A percentile compares a stretch with the other conserved stretches of the same genome.
Conservation (phyloP, 1,140 invertebrate species). For the Papilio polyxenes region DNA sequence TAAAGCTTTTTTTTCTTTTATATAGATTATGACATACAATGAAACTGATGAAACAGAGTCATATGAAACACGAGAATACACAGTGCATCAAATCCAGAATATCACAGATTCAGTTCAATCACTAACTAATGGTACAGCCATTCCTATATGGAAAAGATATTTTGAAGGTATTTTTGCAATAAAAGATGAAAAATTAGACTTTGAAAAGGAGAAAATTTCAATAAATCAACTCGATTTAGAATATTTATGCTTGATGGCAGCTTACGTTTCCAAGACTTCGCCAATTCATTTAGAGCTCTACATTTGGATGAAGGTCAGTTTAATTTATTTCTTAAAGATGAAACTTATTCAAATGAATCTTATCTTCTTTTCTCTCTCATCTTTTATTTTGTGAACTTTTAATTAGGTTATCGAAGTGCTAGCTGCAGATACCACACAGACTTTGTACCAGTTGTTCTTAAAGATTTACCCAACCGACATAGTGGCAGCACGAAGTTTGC, state of each 20-base stretch:
- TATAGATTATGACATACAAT: constrained; percentile 80
- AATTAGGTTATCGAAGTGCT: constrained; percentile 82
- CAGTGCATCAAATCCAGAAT: constrained; percentile 82
- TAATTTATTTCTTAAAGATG: too few species aligned
- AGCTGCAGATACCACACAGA: constrained; percentile 83
- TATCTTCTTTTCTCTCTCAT: not conserved
- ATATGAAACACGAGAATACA: constrained; percentile 82
- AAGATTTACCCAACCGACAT: constrained; percentile 47
- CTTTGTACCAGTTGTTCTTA: constrained; percentile 64
- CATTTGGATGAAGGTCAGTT: constrained; percentile 84
- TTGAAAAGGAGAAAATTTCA: constrained; percentile 81
- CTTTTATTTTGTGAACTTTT: constrained; percentile 15
- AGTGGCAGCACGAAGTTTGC: constrained; percentile 80
- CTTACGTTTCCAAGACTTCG: constrained; percentile 80
- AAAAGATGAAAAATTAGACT: constrained; percentile 79
- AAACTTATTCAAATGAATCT: too few species aligned
- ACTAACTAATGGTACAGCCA: constrained; percentile 75
- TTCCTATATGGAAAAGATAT: constrained; percentile 83
- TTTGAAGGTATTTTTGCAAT: constrained; percentile 83
- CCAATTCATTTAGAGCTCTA: constrained; percentile 83
- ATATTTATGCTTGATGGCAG: constrained; percentile 82
- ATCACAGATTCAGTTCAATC: constrained; percentile 82
- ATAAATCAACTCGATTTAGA: constrained; percentile 82
- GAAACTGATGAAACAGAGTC: constrained; percentile 75
- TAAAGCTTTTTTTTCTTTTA: constrained; percentile 40